phyloP scores from a whole-genome alignment of 2,888 invertebrate genomes.

The Tenthredo amoena region DNA sequence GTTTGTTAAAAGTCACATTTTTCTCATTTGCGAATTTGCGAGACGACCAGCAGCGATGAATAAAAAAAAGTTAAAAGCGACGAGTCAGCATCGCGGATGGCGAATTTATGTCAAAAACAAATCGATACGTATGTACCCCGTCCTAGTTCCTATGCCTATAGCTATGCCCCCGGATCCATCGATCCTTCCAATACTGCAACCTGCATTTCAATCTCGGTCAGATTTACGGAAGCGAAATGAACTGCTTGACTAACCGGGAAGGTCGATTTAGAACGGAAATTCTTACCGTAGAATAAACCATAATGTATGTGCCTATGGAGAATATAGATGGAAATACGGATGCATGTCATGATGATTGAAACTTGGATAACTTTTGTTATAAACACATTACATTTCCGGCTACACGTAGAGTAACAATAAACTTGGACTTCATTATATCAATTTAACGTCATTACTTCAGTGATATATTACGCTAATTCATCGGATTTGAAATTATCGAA shows the following conservation, averaged over 20 bases:
- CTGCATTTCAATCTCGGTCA: slow-evolving; percentile 37
- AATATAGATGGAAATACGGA: neutral
- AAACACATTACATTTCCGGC: neutral
- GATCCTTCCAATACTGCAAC: slow-evolving; percentile 2
- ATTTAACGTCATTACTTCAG: neutral
- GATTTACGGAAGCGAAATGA: slow-evolving; percentile 10
- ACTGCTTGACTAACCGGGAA: neutral
- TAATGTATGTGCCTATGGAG: neutral
- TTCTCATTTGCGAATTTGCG: neutral
- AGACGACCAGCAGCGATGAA: neutral
- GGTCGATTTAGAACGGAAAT: neutral
- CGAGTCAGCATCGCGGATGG: slow-evolving; percentile 1
- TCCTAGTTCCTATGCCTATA: neutral
- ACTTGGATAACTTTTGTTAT: neutral
- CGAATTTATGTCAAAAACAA: slow-evolving; percentile 26
- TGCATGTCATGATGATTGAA: neutral
- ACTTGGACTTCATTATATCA: neutral
- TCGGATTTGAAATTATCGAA: neutral
- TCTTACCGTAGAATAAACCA: neutral
- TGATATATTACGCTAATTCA: neutral
- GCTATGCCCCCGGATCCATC: slow-evolving; percentile 12
- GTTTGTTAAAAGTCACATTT: neutral
- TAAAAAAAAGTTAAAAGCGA: neutral
- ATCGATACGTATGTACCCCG: slow-evolving; percentile 19
- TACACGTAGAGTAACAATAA: neutral